Evolutionary conservation across 2,888 invertebrate genomes (phyloP), one percentile per base, ranked within the genome.

Genomic region (Eupithecia subumbrata): DNA sequence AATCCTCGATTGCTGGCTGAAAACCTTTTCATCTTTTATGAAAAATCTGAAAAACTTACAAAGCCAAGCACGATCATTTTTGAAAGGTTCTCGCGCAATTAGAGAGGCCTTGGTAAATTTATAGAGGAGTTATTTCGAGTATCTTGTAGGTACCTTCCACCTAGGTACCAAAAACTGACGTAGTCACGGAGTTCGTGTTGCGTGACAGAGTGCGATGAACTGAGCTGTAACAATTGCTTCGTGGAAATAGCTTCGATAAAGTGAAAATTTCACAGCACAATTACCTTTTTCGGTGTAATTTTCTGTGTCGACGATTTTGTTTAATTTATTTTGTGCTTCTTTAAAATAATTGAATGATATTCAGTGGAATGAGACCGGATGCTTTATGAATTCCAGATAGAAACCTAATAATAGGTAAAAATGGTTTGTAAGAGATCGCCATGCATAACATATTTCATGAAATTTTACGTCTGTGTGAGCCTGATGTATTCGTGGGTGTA

Each of bases 211-310:
- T 52, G 60, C 76, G 66, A 76, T 76, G 56, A 70, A 70, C 56
- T 56, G 64, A 43, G 43, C 34, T 74, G 70, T 60, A 69, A 76
- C 69, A 69, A 72, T 64, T 75, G 75, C 71, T 71, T 71, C 60
- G 75, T 75, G 68, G 5, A 71, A 68, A 71, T 75, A 68, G 75
- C 68, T 76, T 70, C 76, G 70, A 76, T 75, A 75, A 73, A 76
- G 76, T 76, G 76, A 76, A 76, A 76, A 73, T 75, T 75, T 69
- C 76, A 76, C 72, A 56, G 72, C 66, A 34, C 72, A 72, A 72
- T 75, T 75, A 72, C 48, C 75, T 69, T 71, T 76, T 52, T 64
- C 68, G 69, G 48, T 48, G 43, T 69, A 72, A 72, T 72, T 71
- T 75, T 64, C 72, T 37, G 52, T 60, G 75, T 56, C 69, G 72